These are phyloP conservation scores for Prosopocoilus inquinatus DNA, from an alignment of 2,888 invertebrate species.

Conservation along the genomic window DNA sequence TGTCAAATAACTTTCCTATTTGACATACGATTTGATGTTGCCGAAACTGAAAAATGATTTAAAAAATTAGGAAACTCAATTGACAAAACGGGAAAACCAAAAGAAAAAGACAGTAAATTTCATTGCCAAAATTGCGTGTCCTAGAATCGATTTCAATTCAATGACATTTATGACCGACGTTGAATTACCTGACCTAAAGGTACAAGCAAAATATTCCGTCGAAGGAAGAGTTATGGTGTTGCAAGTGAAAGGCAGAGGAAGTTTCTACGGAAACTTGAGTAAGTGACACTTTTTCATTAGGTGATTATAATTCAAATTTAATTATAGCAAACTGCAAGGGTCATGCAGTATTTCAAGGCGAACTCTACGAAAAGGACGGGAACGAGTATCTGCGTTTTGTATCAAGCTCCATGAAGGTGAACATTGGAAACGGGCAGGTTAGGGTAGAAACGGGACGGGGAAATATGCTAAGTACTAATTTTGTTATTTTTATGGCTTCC, in stretches of 20 bases:
- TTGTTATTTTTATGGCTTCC: background rate
- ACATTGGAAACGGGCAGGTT: conserved; percentile 52
- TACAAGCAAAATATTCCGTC: conserved; percentile 55
- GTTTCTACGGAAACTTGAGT: conserved; percentile 57
- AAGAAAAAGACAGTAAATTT: background rate
- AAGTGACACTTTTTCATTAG: conserved; percentile 32
- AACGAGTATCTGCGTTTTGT: conserved; percentile 49
- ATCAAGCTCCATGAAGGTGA: conserved; percentile 51
- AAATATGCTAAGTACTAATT: conserved; percentile 50
- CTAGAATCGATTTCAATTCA: conserved; percentile 45
- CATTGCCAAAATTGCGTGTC: background rate
- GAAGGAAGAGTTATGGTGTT: conserved; percentile 56
- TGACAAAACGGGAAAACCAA: too few relatives aligned
- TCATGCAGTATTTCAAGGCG: conserved; percentile 35
- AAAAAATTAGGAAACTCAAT: too few relatives aligned
- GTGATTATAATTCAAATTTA: background rate
- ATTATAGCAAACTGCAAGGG: conserved; percentile 41
- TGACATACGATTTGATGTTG: too few relatives aligned
- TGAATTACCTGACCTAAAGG: conserved; percentile 52
- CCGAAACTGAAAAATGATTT: too few relatives aligned
- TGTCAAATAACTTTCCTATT: too few relatives aligned
- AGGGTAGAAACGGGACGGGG: conserved; percentile 55
- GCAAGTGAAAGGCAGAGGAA: conserved; percentile 56
- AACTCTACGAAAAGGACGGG: conserved; percentile 47
- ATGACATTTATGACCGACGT: conserved; percentile 49